A percentile compares a stretch with the other conserved stretches of the same genome.
These are phyloP conservation scores for Pangasius krempfi DNA, from an alignment of 2,797 vertebrate genomes.

Conservation along the genomic window DNA sequence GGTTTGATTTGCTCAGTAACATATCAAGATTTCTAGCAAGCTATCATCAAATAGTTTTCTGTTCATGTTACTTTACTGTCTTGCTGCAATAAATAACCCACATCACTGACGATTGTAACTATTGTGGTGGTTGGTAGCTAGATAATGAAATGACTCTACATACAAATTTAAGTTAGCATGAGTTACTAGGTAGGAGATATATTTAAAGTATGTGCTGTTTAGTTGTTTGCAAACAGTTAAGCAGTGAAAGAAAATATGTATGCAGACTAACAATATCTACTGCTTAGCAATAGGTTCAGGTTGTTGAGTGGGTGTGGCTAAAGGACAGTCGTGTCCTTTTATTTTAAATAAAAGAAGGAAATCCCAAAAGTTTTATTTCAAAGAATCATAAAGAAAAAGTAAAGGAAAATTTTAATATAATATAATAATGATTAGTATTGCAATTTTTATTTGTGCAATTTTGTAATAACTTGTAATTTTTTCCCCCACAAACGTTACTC, in stretches of 20 bases:
- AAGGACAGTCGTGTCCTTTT: neutral
- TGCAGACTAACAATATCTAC: neutral
- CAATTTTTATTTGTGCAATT: neutral
- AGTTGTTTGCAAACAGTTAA: neutral
- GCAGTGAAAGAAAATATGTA: neutral
- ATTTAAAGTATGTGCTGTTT: no score
- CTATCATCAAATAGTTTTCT: no score
- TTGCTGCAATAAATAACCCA: neutral
- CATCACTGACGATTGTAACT: neutral
- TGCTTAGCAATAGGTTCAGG: neutral
- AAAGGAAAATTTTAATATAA: neutral
- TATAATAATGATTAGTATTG: neutral
- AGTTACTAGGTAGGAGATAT: no score
- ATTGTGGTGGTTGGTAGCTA: neutral
- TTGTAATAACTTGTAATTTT: neutral
- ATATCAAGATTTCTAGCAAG: no score
- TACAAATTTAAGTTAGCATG: no score
- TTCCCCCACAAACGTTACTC: neutral
- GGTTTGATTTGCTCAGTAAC: no score
- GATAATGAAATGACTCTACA: no score
- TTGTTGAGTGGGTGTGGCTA: neutral
- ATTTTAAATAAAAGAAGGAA: neutral
- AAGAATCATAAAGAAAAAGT: neutral
- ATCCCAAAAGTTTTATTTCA: neutral
- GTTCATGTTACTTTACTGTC: neutral